A percentile compares a stretch with the other conserved stretches of the same genome.
Evolutionary conservation across 2,113 vertebrate genomes (phyloP).

Genomic region (Etia nguti): DNA sequence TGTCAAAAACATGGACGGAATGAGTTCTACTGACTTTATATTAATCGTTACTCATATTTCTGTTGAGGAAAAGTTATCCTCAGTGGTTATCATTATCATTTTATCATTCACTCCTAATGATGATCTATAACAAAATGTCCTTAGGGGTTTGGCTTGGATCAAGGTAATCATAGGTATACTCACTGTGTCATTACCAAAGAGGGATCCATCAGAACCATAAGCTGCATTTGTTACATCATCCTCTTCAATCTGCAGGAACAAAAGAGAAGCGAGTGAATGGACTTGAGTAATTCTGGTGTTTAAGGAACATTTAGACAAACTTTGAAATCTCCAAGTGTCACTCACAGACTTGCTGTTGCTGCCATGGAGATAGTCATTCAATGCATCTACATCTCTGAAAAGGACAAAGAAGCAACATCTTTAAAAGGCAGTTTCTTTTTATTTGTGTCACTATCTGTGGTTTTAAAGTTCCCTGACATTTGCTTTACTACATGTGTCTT

Average conservation of each 20-base stretch:
- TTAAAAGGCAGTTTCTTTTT: neutral
- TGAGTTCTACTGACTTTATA: neutral
- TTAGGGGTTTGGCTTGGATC: neutral
- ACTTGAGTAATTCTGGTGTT: neutral
- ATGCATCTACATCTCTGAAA: constrained; percentile 89
- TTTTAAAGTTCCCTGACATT: neutral
- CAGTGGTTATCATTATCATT: neutral
- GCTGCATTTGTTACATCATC: constrained; percentile 89
- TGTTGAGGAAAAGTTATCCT: neutral
- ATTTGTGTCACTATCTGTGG: neutral
- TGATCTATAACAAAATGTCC: neutral
- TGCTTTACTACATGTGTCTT: neutral
- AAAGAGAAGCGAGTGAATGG: neutral
- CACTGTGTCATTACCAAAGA: constrained; percentile 87
- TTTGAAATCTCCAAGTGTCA: constrained; percentile 28
- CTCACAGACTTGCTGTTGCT: constrained; percentile 93
- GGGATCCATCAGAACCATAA: constrained; percentile 88
- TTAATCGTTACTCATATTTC: neutral
- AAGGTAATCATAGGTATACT: constrained; percentile 47
- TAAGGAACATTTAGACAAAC: neutral
- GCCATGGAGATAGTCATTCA: constrained; percentile 98
- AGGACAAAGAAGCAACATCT: neutral
- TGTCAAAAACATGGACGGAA: neutral
- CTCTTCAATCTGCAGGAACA: constrained; percentile 71
- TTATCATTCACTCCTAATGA: neutral